Percentiles rank a stretch among this genome's conserved stretches.
Evolutionary conservation across 1,140 invertebrate genomes (phyloP).

Genomic region (Neodiprion fabricii): DNA sequence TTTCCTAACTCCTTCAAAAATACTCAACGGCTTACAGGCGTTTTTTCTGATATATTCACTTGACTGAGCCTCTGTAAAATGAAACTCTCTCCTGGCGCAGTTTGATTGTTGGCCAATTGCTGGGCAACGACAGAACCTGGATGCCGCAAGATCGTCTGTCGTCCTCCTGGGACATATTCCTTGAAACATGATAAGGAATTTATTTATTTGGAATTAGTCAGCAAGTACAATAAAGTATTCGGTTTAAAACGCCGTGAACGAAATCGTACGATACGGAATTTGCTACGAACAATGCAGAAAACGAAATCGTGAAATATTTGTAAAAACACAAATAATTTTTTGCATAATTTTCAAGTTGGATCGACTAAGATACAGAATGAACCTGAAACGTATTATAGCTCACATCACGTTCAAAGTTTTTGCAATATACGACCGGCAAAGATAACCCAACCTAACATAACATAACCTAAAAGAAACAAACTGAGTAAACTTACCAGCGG

Average conservation of each 20-base stretch:
- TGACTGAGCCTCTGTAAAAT: constrained; percentile 75
- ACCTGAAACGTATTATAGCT: constrained; percentile 5
- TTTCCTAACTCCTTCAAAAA: constrained; percentile 13
- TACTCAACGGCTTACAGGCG: constrained; percentile 49
- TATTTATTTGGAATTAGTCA: background rate
- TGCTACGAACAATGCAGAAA: too few species aligned
- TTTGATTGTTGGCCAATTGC: constrained; percentile 29
- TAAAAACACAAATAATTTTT: too few species aligned
- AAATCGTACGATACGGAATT: too few species aligned
- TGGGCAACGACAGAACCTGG: constrained; percentile 68
- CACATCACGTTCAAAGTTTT: background rate
- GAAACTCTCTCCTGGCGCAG: constrained; percentile 62
- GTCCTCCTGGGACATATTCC: constrained; percentile 90
- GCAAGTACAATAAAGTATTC: too few species aligned
- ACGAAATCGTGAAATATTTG: too few species aligned
- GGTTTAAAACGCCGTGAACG: too few species aligned
- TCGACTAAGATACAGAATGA: background rate
- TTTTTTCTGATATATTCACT: constrained; percentile 73
- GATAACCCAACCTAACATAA: background rate
- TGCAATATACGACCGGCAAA: constrained; percentile 13
- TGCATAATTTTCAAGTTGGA: background rate
- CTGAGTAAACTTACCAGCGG: constrained; percentile 69
- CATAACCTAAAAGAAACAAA: constrained; percentile 33
- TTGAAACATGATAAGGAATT: constrained; percentile 50
- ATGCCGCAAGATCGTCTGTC: constrained; percentile 79